phyloP scores from a whole-genome alignment of 2,113 vertebrate species.

The Sclerurus mexicanus region DNA sequence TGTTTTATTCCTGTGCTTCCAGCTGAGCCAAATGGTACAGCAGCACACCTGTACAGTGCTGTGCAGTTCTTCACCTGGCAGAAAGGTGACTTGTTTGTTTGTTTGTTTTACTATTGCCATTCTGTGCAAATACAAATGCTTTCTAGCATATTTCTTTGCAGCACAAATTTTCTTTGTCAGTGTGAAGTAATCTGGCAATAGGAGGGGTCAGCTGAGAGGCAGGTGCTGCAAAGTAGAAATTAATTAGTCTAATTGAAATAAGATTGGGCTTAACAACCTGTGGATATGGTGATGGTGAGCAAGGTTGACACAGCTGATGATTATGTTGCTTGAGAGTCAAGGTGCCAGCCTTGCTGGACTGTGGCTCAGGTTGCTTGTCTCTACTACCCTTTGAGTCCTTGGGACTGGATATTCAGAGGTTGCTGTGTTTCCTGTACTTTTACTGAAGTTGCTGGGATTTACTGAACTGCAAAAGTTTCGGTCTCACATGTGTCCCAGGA shows the following conservation, averaged over 20 bases:
- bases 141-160: background rate
- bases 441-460: background rate
- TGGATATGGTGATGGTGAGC: background rate
- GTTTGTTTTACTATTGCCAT: background rate
- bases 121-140: background rate
- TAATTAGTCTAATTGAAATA: background rate
- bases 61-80: background rate
- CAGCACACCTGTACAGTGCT: fast-evolving
- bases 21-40: background rate
- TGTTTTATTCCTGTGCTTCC: background rate
- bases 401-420: fast-evolving
- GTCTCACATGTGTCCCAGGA: fast-evolving
- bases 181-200: background rate
- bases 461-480: background rate
- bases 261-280: background rate
- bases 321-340: background rate
- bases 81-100: background rate
- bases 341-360: fast-evolving
- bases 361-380: background rate
- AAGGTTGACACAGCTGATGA: background rate
- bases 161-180: background rate
- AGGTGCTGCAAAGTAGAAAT: background rate
- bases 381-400: fast-evolving
- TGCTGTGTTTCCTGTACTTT: background rate
- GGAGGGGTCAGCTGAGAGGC: background rate